A percentile compares a stretch with the other conserved stretches of the same genome.
Evolutionary conservation across 2,797 vertebrate genomes (phyloP).

Genomic region (Neosilurus mollespiculum): DNA sequence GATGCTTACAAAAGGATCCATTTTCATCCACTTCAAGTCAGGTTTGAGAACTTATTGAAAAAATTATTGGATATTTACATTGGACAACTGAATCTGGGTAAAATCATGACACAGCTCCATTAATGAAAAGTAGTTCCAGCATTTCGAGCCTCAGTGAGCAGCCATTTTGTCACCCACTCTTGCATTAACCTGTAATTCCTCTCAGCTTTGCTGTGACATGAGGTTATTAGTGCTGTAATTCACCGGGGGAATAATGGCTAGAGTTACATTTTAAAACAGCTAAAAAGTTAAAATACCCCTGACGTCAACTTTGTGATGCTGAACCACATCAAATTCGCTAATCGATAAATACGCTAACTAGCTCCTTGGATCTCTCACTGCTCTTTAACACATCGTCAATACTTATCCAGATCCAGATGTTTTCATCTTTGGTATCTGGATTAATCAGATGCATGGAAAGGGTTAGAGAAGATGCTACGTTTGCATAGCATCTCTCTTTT

Average conservation of each 20-base stretch:
- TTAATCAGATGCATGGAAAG: background rate
- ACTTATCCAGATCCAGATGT: background rate
- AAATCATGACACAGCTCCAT: no score
- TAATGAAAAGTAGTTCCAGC: background rate
- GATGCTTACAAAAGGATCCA: no score
- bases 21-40: no score
- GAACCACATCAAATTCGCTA: background rate
- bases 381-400: background rate
- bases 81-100: no score
- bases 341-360: background rate
- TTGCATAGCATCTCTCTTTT: no score
- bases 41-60: no score
- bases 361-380: background rate
- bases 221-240: constrained; percentile 4
- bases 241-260: constrained; percentile 5
- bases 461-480: no score
- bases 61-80: no score
- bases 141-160: background rate
- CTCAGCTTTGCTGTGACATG: background rate
- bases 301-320: background rate
- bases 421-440: background rate
- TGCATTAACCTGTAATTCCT: background rate
- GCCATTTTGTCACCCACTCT: background rate
- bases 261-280: background rate
- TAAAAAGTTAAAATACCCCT: constrained; percentile 2